phyloP scores from a whole-genome alignment of 1,140 invertebrate genomes.

The Acyrthosiphon pisum region DNA sequence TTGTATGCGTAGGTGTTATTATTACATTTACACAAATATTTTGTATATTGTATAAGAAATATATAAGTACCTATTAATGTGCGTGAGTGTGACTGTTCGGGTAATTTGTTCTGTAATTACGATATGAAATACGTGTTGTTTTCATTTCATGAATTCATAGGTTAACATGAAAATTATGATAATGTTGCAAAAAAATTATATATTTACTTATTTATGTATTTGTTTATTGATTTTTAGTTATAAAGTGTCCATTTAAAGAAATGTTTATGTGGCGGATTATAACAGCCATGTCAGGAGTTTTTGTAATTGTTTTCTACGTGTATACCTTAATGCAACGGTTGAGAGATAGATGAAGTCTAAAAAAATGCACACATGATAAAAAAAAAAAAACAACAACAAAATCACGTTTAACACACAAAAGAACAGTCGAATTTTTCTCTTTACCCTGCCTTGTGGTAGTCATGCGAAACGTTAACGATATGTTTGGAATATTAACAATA shows the following conservation, averaged over 20 bases:
- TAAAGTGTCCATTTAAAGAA: neutral
- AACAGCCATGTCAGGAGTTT: too few relatives aligned
- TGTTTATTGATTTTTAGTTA: neutral
- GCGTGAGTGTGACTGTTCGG: neutral
- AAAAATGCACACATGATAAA: neutral
- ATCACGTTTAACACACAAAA: neutral
- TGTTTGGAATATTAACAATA: constrained; percentile 6
- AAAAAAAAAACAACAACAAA: neutral
- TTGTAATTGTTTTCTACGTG: neutral
- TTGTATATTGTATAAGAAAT: neutral
- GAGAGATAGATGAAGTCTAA: neutral
- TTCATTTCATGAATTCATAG: neutral
- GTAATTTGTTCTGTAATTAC: neutral
- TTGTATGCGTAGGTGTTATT: neutral
- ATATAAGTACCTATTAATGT: neutral
- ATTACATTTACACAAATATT: neutral
- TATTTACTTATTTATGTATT: neutral
- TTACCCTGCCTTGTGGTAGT: neutral
- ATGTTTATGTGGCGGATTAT: neutral
- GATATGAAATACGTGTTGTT: neutral
- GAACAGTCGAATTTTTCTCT: neutral
- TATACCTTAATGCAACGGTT: neutral
- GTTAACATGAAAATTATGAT: neutral
- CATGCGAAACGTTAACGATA: neutral
- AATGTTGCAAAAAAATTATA: neutral